phyloP scores from a whole-genome alignment of 92 coral and sea anemone species.

The Porites lobata region DNA sequence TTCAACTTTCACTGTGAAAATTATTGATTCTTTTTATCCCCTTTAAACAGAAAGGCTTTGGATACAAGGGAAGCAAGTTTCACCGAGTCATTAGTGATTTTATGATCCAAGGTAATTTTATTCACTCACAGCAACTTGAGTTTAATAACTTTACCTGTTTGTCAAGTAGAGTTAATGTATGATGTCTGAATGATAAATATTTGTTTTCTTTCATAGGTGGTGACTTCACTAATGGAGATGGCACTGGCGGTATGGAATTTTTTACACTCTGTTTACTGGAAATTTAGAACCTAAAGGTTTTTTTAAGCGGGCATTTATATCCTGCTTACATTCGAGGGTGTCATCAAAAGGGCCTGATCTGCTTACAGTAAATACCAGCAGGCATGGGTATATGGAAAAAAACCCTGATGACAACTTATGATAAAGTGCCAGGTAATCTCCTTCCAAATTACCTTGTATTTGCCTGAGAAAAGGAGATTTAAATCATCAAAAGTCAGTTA shows the following conservation, averaged over 20 bases:
- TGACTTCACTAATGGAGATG: conserved; percentile 39
- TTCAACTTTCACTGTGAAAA: background rate
- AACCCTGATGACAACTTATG: no score
- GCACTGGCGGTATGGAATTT: conserved; percentile 74
- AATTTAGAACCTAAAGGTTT: no score
- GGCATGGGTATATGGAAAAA: no score
- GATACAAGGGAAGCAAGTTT: conserved; percentile 89
- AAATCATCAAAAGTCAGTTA: no score
- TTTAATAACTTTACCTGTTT: background rate
- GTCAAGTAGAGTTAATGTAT: background rate
- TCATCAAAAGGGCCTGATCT: no score
- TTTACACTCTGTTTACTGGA: background rate
- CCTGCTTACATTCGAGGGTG: no score
- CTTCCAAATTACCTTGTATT: no score
- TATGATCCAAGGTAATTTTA: conserved; percentile 88
- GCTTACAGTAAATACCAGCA: no score
- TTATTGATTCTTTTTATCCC: background rate
- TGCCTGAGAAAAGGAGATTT: no score
- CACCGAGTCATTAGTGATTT: conserved; percentile 86
- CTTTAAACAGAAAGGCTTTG: conserved; percentile 82
- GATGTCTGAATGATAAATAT: background rate
- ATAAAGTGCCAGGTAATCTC: no score
- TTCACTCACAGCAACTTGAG: background rate
- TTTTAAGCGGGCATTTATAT: no score
- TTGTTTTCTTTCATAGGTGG: conserved; percentile 2